A percentile compares a stretch with the other conserved stretches of the same genome.
These are phyloP conservation scores for Xyliphius kryptos DNA, from an alignment of 2,113 vertebrate species.

Conservation along the genomic window DNA sequence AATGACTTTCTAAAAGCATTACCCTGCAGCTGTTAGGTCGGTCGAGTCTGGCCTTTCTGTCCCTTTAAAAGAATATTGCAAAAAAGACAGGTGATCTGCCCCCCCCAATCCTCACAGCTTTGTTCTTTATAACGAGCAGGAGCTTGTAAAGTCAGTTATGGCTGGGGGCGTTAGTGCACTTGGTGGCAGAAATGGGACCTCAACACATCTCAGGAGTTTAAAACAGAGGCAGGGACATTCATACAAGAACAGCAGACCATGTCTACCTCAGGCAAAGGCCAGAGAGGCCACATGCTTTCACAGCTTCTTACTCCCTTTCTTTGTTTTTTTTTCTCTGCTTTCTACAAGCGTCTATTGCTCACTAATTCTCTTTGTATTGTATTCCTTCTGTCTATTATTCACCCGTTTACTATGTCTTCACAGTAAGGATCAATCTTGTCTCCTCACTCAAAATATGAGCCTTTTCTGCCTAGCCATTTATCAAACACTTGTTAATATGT, in stretches of 20 bases:
- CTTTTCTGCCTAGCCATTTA: constrained; percentile 10
- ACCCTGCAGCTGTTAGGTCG: constrained; percentile 68
- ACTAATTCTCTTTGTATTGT: too few relatives aligned
- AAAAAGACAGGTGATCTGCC: constrained; percentile 24
- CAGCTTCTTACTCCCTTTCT: constrained; percentile 13
- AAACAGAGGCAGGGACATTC: constrained; percentile 49
- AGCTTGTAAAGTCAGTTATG: constrained; percentile 66
- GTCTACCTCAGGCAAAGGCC: constrained; percentile 58
- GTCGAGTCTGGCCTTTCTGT: constrained; percentile 60
- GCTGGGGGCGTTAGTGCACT: constrained; percentile 51
- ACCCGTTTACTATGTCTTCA: constrained; percentile 16
- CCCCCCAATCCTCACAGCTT: constrained; percentile 37
- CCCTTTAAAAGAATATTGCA: constrained; percentile 30
- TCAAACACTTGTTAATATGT: constrained; percentile 15
- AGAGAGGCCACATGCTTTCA: constrained; percentile 38
- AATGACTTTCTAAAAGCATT: constrained; percentile 65
- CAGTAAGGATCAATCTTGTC: constrained; percentile 4
- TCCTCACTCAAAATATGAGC: constrained; percentile 19
- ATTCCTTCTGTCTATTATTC: too few relatives aligned
- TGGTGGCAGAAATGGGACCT: constrained; percentile 46
- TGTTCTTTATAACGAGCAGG: constrained; percentile 57
- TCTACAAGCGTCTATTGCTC: not conserved
- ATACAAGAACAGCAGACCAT: constrained; percentile 58
- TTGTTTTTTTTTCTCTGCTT: too few relatives aligned
- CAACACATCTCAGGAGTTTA: constrained; percentile 46